phyloP scores from a whole-genome alignment of 2,797 vertebrate genomes.

The Betta splendens region DNA sequence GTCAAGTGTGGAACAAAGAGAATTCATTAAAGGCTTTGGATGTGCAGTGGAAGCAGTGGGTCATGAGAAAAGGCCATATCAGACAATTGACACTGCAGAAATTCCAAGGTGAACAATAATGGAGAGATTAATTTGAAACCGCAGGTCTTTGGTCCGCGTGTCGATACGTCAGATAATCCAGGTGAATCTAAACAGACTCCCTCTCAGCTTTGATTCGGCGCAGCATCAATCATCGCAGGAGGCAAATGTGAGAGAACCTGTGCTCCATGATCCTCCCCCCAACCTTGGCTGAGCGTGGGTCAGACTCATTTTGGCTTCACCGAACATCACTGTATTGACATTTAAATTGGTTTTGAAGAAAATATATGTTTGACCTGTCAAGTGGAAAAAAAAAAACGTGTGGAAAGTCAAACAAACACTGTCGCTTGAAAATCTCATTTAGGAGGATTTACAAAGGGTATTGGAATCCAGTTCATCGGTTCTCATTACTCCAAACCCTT shows the following conservation, averaged over 20 bases:
- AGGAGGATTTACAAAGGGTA: background rate
- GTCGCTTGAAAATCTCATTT: background rate
- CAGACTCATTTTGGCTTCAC: background rate
- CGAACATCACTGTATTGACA: background rate
- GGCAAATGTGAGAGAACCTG: conserved; percentile 3
- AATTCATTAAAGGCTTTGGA: no score
- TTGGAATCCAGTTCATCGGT: conserved; percentile 4
- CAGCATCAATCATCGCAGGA: conserved; percentile 18
- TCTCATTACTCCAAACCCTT: conserved; percentile 7
- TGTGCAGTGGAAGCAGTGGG: no score
- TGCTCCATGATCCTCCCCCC: background rate
- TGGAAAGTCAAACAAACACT: background rate
- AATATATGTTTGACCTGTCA: background rate
- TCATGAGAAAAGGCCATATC: background rate
- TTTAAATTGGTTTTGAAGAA: background rate
- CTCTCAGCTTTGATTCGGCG: conserved; percentile 2
- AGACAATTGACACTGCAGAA: background rate
- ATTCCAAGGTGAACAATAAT: background rate
- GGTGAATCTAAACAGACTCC: conserved; percentile 5
- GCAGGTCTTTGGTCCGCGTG: conserved; percentile 3
- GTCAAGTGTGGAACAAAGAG: no score
- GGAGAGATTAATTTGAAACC: background rate
- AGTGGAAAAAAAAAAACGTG: background rate
- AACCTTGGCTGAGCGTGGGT: background rate
- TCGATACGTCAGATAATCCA: background rate